Evolutionary conservation across 92 coral and sea anemone species (phyloP).

Genomic region (Paragorgia papillata): DNA sequence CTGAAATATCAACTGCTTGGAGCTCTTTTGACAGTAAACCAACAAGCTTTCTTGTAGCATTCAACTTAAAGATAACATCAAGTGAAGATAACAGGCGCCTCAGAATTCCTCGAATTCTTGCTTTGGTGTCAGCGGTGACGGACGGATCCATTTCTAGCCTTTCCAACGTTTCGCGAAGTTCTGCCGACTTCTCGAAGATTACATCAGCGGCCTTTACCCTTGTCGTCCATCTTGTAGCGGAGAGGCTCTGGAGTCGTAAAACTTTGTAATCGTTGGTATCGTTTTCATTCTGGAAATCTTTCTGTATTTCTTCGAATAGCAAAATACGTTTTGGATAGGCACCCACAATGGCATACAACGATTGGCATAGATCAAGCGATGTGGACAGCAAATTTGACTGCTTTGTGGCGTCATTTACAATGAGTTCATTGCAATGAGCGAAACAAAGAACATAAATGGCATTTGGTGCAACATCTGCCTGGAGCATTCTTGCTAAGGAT

Average conservation of each 20-base stretch:
- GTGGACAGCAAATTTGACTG: conserved; percentile 9
- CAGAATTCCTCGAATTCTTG: conserved; percentile 19
- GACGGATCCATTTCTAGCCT: conserved; percentile 7
- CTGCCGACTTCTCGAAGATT: neutral
- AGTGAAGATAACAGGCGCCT: conserved; percentile 19
- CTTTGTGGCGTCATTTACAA: conserved; percentile 24
- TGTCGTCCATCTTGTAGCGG: conserved; percentile 22
- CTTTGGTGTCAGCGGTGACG: conserved; percentile 29
- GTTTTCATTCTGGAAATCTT: neutral
- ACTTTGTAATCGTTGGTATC: conserved; percentile 3
- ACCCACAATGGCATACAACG: neutral
- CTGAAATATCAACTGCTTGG: conserved; percentile 24
- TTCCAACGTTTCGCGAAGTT: conserved; percentile 1
- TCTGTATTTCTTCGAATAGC: conserved; percentile 22
- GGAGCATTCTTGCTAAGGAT: conserved; percentile 13
- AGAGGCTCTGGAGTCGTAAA: conserved; percentile 29
- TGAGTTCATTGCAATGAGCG: conserved; percentile 35
- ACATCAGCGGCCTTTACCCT: conserved; percentile 1
- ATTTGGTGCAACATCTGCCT: conserved; percentile 20
- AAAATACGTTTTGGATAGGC: conserved; percentile 25
- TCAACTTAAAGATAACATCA: conserved; percentile 9
- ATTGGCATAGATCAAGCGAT: neutral
- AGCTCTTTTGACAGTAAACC: conserved; percentile 24
- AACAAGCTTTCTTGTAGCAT: conserved; percentile 36
- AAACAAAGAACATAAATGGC: conserved; percentile 18